Evolutionary conservation across 2,888 invertebrate genomes (phyloP), one percentile per base, ranked within the genome.

Genomic region (Zonitis immaculata): DNA sequence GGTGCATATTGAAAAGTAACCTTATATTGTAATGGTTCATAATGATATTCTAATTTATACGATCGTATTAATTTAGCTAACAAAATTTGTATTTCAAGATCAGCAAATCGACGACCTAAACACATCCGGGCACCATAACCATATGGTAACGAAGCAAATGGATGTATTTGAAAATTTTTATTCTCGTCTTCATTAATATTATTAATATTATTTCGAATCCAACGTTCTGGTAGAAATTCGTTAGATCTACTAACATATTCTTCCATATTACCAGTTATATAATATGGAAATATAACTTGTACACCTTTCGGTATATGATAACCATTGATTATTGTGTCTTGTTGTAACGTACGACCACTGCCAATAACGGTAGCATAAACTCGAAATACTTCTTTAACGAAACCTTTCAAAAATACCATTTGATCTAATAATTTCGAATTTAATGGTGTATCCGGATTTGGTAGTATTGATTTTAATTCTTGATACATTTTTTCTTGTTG

Each of bases 221-320:
- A 93, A 42, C 93, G 76, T 68, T 91, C 90, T 0, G 92, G 91
- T 42, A 85, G 70, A 66, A 83, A 92, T 51, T 83, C 78, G 0
- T 77, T 66, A 5, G 87, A 77, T n/a, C 79, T 75, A 0, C 82
- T 78, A 65, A 85, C 89, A 60, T 88, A 82, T 49, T 82, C 74
- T 11, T 86, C 85, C 66, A 80, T 79, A 68, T 86, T 85, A 46
- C 85, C 82, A 62, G 86, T 87, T 12, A 82, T 80, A 66, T 85
- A 83, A 60, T 88, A 86, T 54, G 87, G 88, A 68, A 91, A 85
- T 48, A 91, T 78, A 0, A 91, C 82, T 68, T 88, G 86, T 79
- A 89, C 88, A 54, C 89, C 89, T 76, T 86, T 85, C 0, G 90
- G 90, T 62, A 91, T 83, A 54, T 81, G 82, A 67, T 87, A 90